Evolutionary conservation across 2,797 vertebrate genomes (phyloP).

Genomic region (Vespertilio murinus): DNA sequence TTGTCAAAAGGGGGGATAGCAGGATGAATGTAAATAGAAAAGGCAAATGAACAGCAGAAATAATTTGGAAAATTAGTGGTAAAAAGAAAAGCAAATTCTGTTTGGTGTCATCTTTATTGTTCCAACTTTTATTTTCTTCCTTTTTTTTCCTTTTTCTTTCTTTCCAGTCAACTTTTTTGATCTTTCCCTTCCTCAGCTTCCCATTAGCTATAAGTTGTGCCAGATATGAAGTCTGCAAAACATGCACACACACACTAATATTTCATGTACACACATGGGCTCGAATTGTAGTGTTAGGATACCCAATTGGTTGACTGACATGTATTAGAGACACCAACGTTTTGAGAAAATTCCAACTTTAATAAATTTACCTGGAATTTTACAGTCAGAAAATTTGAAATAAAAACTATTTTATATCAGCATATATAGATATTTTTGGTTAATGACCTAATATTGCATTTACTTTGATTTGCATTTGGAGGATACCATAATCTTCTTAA

Average conservation of each 20-base stretch:
- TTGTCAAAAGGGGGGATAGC: not conserved
- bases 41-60: not conserved
- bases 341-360: not conserved
- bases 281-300: not conserved
- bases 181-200: not conserved
- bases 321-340: not conserved
- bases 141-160: too few species aligned
- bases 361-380: not conserved
- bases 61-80: not conserved
- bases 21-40: not conserved
- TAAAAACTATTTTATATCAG: not conserved
- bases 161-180: not conserved
- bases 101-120: not conserved
- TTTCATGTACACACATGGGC: not conserved
- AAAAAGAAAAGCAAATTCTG: not conserved
- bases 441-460: not conserved
- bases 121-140: not conserved
- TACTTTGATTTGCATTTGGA: not conserved
- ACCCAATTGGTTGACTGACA: not conserved
- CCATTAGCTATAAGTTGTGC: not conserved
- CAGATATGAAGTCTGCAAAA: not conserved
- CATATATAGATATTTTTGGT: not conserved
- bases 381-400: not conserved
- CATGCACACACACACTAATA: not conserved
- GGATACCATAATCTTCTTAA: not conserved